Conservation (phyloP, 2,797 vertebrate genomes). For the Xiphophorus birchmanni region DNA sequence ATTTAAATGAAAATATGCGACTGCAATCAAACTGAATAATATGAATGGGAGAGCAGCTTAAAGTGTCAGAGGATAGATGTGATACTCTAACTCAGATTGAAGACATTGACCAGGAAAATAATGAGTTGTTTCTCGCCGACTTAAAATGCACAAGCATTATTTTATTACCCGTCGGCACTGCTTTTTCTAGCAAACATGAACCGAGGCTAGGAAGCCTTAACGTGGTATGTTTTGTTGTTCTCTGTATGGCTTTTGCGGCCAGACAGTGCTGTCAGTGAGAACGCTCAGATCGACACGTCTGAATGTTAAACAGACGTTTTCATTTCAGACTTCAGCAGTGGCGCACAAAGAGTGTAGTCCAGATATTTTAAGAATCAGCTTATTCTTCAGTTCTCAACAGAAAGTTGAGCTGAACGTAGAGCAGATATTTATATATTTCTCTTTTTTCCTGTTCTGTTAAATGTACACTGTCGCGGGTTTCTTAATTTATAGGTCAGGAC, state of each 20-base stretch:
- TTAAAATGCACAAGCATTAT: constrained; percentile 8
- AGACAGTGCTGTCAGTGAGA: neutral
- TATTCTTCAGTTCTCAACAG: neutral
- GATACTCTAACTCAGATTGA: constrained; percentile 25
- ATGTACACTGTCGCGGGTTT: neutral
- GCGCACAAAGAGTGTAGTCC: neutral
- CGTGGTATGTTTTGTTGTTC: neutral
- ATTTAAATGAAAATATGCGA: constrained; percentile 82
- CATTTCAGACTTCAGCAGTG: neutral
- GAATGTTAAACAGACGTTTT: neutral
- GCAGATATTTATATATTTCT: neutral
- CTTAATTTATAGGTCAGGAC: neutral
- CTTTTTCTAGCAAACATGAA: constrained; percentile 42
- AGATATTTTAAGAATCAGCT: neutral
- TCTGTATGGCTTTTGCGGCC: neutral
- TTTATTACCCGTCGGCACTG: constrained; percentile 31
- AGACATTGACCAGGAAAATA: constrained; percentile 25
- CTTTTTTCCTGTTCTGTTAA: neutral
- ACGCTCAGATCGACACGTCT: neutral
- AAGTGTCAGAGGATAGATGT: constrained; percentile 36
- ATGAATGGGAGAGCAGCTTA: constrained; percentile 43
- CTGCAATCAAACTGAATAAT: constrained; percentile 70
- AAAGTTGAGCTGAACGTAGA: neutral
- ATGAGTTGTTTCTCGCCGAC: neutral
- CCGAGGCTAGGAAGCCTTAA: neutral